Evolutionary conservation across 2,797 vertebrate genomes (phyloP).

Genomic region (Propithecus deckenii): DNA sequence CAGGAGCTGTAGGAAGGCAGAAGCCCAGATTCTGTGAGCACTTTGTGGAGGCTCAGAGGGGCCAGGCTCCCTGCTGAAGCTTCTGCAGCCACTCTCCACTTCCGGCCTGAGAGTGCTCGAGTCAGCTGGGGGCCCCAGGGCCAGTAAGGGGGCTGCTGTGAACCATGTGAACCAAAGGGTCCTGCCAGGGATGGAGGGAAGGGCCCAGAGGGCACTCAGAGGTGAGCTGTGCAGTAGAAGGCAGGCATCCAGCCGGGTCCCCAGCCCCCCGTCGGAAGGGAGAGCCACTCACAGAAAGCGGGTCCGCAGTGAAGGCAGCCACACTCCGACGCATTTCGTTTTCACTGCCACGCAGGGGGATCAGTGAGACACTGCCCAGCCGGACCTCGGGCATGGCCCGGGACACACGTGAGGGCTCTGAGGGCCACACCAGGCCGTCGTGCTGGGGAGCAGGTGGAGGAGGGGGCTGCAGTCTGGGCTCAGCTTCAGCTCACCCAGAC

Average conservation of each 20-base stretch:
- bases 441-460: constrained; percentile 78
- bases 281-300: constrained; percentile 91
- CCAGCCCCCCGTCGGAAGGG: not conserved
- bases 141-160: not conserved
- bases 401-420: constrained; percentile 84
- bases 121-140: not conserved
- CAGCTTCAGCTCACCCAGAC: not conserved
- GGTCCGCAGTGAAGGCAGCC: constrained; percentile 92
- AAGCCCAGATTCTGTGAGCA: not conserved
- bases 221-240: not conserved
- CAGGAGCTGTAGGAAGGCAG: constrained; percentile 65
- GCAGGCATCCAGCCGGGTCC: not conserved
- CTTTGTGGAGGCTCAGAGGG: not conserved
- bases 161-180: not conserved
- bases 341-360: constrained; percentile 94
- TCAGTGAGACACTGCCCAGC: constrained; percentile 93
- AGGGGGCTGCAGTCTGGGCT: not conserved
- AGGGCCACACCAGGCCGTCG: constrained; percentile 91
- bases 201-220: not conserved
- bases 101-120: not conserved
- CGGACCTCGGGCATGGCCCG: constrained; percentile 87
- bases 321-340: constrained; percentile 98
- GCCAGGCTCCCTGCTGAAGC: not conserved
- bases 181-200: not conserved
- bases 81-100: not conserved